phyloP scores from a whole-genome alignment of 2,888 invertebrate genomes.

The Ophion ventricosus region DNA sequence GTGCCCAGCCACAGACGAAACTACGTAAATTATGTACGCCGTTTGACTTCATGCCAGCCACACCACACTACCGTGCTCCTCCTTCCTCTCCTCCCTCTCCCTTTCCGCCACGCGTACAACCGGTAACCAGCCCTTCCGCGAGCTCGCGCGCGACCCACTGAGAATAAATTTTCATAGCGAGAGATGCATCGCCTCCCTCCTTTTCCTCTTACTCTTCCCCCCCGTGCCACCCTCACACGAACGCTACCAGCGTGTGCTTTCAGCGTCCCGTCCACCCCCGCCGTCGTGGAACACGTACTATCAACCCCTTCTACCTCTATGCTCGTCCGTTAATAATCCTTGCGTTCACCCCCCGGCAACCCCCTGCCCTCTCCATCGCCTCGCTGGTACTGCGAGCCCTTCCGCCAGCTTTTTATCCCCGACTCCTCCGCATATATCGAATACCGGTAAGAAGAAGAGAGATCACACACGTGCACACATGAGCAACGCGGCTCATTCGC shows the following conservation, averaged over 20 bases:
- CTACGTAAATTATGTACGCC: conserved; percentile 81
- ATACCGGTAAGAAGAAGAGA: not conserved
- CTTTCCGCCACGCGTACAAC: conserved; percentile 58
- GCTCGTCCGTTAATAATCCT: conserved; percentile 19
- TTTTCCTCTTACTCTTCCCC: conserved; percentile 6
- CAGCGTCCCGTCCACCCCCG: conserved; percentile 4
- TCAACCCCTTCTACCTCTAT: not conserved
- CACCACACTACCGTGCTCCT: conserved; percentile 73
- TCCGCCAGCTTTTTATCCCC: conserved; percentile 3
- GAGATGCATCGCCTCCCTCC: conserved; percentile 64
- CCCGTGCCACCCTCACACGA: too few relatives aligned
- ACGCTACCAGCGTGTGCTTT: conserved; percentile 37
- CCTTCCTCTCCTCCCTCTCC: conserved; percentile 62
- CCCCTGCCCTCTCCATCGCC: not conserved
- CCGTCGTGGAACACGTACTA: conserved; percentile 5
- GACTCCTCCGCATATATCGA: not conserved
- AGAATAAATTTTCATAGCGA: conserved; percentile 77
- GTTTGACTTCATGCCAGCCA: conserved; percentile 81
- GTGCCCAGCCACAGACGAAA: conserved; percentile 75
- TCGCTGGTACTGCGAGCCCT: not conserved
- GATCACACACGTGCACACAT: not conserved
- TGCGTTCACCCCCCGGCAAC: not conserved
- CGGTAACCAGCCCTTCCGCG: conserved; percentile 63
- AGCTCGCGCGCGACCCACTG: conserved; percentile 69
- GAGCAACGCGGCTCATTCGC: not conserved